Conservation (phyloP, 2,113 vertebrate genomes). For the Gymnogyps californianus region DNA sequence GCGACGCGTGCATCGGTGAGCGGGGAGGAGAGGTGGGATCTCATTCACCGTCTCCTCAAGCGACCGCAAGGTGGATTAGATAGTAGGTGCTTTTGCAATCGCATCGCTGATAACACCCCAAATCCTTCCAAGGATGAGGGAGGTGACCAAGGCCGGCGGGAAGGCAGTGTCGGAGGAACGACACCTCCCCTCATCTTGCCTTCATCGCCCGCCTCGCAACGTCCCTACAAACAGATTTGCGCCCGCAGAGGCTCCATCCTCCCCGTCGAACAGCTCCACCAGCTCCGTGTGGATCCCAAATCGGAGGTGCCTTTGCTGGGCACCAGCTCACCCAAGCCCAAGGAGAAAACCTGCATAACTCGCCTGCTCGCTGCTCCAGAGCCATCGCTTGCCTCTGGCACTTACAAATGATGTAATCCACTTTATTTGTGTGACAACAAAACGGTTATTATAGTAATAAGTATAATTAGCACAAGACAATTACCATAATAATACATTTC, state of each 20-base stretch:
- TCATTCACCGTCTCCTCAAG: background rate
- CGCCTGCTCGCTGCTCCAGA: background rate
- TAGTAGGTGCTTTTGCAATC: background rate
- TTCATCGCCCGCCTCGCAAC: background rate
- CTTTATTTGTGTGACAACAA: conserved; percentile 77
- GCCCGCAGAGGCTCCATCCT: background rate
- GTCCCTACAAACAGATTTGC: background rate
- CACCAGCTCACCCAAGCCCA: background rate
- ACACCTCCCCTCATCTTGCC: background rate
- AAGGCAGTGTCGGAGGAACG: fast-evolving
- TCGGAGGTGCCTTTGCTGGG: background rate
- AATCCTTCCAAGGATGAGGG: background rate
- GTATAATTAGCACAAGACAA: conserved; percentile 78
- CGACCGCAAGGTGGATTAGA: background rate
- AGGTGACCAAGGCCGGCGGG: background rate
- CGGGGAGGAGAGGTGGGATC: background rate
- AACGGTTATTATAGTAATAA: conserved; percentile 77
- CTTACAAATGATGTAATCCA: conserved; percentile 64
- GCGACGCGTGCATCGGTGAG: fast-evolving
- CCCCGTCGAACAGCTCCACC: fast-evolving
- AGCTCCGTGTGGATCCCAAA: fast-evolving
- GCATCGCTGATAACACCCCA: background rate
- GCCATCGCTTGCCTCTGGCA: conserved; percentile 53
- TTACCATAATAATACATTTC: conserved; percentile 79
- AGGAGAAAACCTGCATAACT: background rate